phyloP scores from a whole-genome alignment of 1,140 invertebrate genomes.

The Aphaenogaster ashmeadi region DNA sequence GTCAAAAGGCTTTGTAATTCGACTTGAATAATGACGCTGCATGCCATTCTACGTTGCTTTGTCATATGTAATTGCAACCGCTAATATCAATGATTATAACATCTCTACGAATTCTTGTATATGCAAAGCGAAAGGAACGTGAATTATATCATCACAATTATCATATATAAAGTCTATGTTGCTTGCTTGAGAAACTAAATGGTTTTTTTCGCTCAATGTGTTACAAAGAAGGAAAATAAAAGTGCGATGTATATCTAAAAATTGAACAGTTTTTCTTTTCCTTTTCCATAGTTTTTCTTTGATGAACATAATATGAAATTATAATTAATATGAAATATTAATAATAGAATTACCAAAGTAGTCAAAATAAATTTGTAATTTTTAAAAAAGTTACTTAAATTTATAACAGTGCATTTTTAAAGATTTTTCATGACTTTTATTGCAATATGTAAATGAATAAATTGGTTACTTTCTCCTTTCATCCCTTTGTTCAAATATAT shows the following conservation, averaged over 20 bases:
- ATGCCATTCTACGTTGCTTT: constrained; percentile 36
- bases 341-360: background rate
- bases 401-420: background rate
- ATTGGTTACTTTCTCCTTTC: background rate
- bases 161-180: background rate
- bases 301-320: background rate
- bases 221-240: background rate
- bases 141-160: background rate
- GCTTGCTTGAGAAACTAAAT: background rate
- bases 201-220: background rate
- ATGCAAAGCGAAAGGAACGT: background rate
- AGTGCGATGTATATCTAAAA: background rate
- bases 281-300: background rate
- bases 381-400: background rate
- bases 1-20: constrained; percentile 59
- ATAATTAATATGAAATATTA: constrained; percentile 3
- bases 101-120: background rate
- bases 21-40: constrained; percentile 57
- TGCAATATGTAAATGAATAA: background rate
- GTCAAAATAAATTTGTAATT: background rate
- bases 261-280: background rate
- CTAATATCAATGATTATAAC: constrained; percentile 49
- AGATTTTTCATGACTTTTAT: background rate
- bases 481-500: background rate
- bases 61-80: constrained; percentile 38